phyloP scores from a whole-genome alignment of 2,797 vertebrate genomes.

The Ctenopoma kingsleyae region DNA sequence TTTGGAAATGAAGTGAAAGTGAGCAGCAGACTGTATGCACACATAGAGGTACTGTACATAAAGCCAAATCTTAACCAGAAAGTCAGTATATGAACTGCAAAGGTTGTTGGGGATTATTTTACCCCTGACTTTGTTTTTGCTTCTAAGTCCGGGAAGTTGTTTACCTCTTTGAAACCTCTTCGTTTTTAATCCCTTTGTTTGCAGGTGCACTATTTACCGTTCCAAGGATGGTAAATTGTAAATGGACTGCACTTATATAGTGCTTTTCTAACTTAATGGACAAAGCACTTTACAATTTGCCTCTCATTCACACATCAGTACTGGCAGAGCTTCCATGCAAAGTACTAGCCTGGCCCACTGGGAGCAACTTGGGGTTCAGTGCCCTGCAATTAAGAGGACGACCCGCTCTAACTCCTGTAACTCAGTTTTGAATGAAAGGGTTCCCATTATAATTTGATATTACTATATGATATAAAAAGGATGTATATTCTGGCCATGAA shows the following conservation, averaged over 20 bases:
- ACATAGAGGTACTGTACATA: too few species aligned
- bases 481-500: background rate
- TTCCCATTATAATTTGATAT: background rate
- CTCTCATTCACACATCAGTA: background rate
- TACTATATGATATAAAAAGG: background rate
- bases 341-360: background rate
- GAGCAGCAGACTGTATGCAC: background rate
- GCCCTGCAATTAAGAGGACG: background rate
- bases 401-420: background rate
- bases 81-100: too few species aligned
- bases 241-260: background rate
- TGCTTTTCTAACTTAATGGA: background rate
- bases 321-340: background rate
- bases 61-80: too few species aligned
- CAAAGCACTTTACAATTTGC: background rate
- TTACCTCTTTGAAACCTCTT: background rate
- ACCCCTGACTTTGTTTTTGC: background rate
- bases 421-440: background rate
- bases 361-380: background rate
- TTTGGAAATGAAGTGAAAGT: conserved; percentile 1
- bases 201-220: background rate
- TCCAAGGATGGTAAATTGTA: background rate
- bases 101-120: background rate
- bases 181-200: background rate
- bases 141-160: background rate